These are phyloP conservation scores for Macrosteles quadrilineatus DNA, from an alignment of 1,140 invertebrate species.

Conservation along the genomic window DNA sequence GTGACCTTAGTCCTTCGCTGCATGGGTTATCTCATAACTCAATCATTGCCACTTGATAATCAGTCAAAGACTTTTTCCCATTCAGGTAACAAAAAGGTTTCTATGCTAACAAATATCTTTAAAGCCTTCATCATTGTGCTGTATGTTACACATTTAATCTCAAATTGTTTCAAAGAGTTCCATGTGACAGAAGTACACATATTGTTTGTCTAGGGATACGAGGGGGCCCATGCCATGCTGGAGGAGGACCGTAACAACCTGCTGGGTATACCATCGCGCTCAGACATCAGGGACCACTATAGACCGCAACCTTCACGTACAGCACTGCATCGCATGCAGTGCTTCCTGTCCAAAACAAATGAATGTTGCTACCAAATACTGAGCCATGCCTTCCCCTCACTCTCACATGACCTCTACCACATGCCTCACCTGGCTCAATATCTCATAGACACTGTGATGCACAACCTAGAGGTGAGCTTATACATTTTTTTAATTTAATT, in stretches of 20 bases:
- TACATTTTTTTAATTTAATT: no score
- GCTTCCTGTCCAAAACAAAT: conserved; percentile 68
- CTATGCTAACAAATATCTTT: no score
- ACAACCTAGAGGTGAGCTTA: conserved; percentile 69
- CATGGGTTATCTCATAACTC: no score
- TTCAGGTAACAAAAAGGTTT: no score
- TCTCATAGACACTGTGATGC: conserved; percentile 64
- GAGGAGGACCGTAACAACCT: conserved; percentile 70
- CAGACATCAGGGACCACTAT: conserved; percentile 38
- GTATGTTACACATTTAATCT: no score
- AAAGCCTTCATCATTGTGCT: no score
- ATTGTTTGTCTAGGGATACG: conserved; percentile 63
- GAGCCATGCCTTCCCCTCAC: conserved; percentile 71
- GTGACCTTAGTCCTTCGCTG: no score
- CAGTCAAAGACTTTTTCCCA: no score
- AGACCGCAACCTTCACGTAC: conserved; percentile 48
- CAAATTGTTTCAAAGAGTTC: no score
- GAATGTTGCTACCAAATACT: conserved; percentile 78
- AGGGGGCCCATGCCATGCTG: conserved; percentile 65
- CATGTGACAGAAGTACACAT: no score
- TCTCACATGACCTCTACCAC: conserved; percentile 82
- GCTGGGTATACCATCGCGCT: conserved; percentile 55
- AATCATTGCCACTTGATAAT: no score
- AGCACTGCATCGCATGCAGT: conserved; percentile 54
- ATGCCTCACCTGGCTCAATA: conserved; percentile 63